Percentiles rank a stretch among this genome's conserved stretches.
Conservation (phyloP, 2,888 invertebrate species). For the Minunthozetes semirufus region DNA sequence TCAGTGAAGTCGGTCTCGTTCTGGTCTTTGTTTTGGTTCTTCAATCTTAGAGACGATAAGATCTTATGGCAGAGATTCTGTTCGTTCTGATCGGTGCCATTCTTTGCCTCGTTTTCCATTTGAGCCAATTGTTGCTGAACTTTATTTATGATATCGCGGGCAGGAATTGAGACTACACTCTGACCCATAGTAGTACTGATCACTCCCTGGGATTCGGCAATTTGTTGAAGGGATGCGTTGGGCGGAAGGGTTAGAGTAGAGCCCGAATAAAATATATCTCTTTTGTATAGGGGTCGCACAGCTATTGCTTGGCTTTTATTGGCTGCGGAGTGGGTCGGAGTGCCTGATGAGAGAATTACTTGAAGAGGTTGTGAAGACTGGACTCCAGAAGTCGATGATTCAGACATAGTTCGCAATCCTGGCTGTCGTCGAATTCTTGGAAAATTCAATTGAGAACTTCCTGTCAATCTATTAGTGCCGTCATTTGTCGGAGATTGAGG, state of each 20-base stretch:
- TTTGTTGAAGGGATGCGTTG: constrained; percentile 51
- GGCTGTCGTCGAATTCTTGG: not conserved
- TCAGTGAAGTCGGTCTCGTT: constrained; percentile 2
- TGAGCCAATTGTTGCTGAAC: constrained; percentile 32
- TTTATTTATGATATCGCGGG: constrained; percentile 35
- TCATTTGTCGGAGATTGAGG: constrained; percentile 5
- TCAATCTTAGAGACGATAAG: constrained; percentile 30
- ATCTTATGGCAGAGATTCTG: constrained; percentile 24
- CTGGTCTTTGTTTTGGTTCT: not conserved
- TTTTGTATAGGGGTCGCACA: constrained; percentile 80
- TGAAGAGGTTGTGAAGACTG: constrained; percentile 26
- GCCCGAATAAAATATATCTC: constrained; percentile 96
- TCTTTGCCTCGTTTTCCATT: constrained; percentile 32
- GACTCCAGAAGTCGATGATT: constrained; percentile 4
- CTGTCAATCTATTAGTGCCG: not conserved
- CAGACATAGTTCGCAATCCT: constrained; percentile 10
- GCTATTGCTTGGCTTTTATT: constrained; percentile 29
- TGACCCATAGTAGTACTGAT: constrained; percentile 74
- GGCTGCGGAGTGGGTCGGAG: constrained; percentile 14
- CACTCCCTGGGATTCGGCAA: constrained; percentile 66
- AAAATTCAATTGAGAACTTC: not conserved
- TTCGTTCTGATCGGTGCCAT: constrained; percentile 34
- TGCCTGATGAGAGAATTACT: constrained; percentile 27
- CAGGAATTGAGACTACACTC: constrained; percentile 77
- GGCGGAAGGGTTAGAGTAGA: constrained; percentile 86